Evolutionary conservation across 2,797 vertebrate species (phyloP), one percentile per base, ranked within the genome.

Genomic region (Fistularia commersonii): DNA sequence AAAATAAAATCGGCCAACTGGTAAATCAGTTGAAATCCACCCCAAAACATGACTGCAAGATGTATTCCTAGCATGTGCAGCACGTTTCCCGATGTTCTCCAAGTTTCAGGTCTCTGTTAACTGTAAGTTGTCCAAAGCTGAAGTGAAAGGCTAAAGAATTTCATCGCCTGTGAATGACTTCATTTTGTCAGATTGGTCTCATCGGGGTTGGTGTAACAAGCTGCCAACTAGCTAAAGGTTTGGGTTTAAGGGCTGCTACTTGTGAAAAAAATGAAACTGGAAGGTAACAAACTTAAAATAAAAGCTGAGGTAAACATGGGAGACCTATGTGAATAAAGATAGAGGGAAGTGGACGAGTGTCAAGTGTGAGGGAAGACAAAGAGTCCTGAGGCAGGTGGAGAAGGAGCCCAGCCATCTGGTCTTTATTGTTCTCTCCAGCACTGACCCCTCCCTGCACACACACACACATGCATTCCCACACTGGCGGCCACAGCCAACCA

Each of bases 341-440:
- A 40, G 42, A 47, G 32, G 35, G 38, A 51, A 39, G 41, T 11
- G 32, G 1, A 45, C 38, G 52, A 32, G 49, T 32, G 48, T 51
- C 41, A 50, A 35, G n/a, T 46, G 11, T 13, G 35, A 13, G 40
- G 32, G 44, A 56, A 51, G 49, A 74, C 60, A 76, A 74, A 62
- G 61, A 60, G 61, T 23, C 58, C 69, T 45, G 54, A 44, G 61
- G 63, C 76, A 81, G 74, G 71, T 78, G 76, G 68, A 76, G 65
- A 62, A 41, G 71, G 57, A 67, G 59, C 56, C 45, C n/a, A 39
- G 53, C 78, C 82, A 84, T 83, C 80, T 83, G 80, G 66, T 74
- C 69, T 50, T 62, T 48, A 79, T 80, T 84, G 82, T 83, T 74
- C 73, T 53, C 66, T 57, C 51, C 41, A 58, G 41, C 55, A 58